Evolutionary conservation across 2,113 vertebrate species (phyloP), one percentile per base, ranked within the genome.

Genomic region (Mesitornis unicolor): DNA sequence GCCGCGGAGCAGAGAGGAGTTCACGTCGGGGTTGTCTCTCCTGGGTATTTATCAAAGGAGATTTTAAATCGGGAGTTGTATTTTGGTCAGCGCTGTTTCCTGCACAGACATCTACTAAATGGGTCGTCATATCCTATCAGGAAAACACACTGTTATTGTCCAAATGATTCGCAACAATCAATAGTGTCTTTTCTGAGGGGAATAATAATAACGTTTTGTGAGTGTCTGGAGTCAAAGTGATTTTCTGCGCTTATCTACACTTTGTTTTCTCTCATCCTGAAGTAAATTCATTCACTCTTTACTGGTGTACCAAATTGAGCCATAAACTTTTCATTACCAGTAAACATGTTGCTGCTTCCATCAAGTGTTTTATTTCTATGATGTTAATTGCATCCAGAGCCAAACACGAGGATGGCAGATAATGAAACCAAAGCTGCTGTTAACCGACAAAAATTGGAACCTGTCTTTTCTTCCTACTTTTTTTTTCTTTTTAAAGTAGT

Each of bases 251-350:
- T 79, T 77, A 84, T 81, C 79, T 89, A 61, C 71, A 28, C 89
- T 80, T 80, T 53, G 50, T 87, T 94, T 96, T 38, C 68, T 92
- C 94, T 94, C 69, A 70, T 95, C 80, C 89, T 31, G 69, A 91
- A 96, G 71, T 89, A 84, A 97, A 94, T 93, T 83, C 76, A 83
- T 93, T 89, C 40, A 61, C 45, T 70, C 68, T 97, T 95, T 96
- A 82, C 93, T 85, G 38, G 69, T 60, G 71, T 84, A 89, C 86
- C 95, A 97, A 97, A 96, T 93, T 91, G 93, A 90, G 91, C 91
- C 93, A 95, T 95, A 96, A 96, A 96, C 95, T 96, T 97, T 97
- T 96, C 97, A 97, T 97, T 97, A 92, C 94, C 83, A 78, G 89
- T 20, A 71, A 97, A 93, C 73, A 26, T 56, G 40, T 79, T 45